phyloP scores from a whole-genome alignment of 2,888 invertebrate species.

The Xanthorhoe spadicearia region DNA sequence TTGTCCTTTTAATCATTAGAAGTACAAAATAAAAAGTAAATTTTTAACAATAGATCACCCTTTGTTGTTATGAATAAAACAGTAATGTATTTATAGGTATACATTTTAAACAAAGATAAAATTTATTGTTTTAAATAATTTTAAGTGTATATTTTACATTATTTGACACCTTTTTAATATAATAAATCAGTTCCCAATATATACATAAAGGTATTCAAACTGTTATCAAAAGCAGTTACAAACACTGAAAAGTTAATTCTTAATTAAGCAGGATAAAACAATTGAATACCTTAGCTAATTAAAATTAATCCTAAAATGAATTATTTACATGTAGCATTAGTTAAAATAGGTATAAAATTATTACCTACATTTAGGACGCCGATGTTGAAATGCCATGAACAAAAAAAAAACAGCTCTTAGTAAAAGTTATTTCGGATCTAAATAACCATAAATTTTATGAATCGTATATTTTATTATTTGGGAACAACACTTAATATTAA shows the following conservation, averaged over 20 bases:
- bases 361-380: too few species aligned
- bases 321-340: conserved; percentile 11
- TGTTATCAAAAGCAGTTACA: background rate
- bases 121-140: too few species aligned
- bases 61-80: too few species aligned
- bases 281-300: conserved; percentile 1
- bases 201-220: conserved; percentile 20
- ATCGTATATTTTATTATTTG: conserved; percentile 3
- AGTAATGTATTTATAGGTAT: too few species aligned
- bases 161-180: conserved; percentile 32
- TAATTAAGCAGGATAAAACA: background rate
- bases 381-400: too few species aligned
- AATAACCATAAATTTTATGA: background rate
- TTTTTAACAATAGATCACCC: too few species aligned
- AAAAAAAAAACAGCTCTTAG: too few species aligned
- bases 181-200: conserved; percentile 49
- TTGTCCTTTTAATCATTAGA: too few species aligned
- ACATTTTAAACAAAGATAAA: too few species aligned
- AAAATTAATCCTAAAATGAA: conserved; percentile 1
- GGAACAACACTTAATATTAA: conserved; percentile 66
- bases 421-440: background rate
- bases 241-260: background rate
- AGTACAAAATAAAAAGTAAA: too few species aligned
- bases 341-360: conserved; percentile 1
- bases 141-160: background rate